A percentile compares a stretch with the other conserved stretches of the same genome.
phyloP scores from a whole-genome alignment of 2,888 invertebrate species.

The Sinohyriopsis cumingii region DNA sequence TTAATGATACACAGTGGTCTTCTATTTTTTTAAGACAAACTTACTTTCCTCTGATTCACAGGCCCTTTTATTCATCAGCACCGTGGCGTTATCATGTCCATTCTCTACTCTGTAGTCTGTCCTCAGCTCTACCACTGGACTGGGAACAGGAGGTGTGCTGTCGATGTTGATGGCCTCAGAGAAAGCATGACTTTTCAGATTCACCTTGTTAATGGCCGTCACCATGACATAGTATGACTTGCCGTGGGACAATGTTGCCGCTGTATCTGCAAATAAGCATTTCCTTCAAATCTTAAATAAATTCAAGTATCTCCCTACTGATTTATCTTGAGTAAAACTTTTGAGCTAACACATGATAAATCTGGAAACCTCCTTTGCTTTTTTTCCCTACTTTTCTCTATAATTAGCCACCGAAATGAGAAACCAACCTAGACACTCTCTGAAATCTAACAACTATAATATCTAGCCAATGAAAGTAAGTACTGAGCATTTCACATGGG shows the following conservation, averaged over 20 bases:
- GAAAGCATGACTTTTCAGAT: conserved; percentile 25
- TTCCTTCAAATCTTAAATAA: no score
- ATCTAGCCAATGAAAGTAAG: no score
- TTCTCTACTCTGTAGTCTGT: conserved; percentile 27
- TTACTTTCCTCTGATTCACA: conserved; percentile 36
- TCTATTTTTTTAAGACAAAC: background rate
- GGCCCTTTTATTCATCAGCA: conserved; percentile 23
- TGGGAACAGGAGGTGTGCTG: conserved; percentile 40
- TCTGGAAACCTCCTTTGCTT: no score
- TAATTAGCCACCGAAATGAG: no score
- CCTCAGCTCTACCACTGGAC: conserved; percentile 40
- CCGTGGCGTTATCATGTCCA: conserved; percentile 18
- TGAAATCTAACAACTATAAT: no score
- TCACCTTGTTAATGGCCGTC: conserved; percentile 37
- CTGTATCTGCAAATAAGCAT: conserved; percentile 11
- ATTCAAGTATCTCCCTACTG: no score
- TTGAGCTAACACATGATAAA: no score
- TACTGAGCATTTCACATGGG: no score
- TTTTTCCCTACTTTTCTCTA: no score
- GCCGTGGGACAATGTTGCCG: conserved; percentile 14
- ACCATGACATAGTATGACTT: conserved; percentile 36
- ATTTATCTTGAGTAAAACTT: no score
- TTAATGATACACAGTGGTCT: no score
- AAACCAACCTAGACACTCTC: no score
- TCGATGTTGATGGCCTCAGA: conserved; percentile 40